These are phyloP conservation scores for Aegithalos caudatus DNA, from an alignment of 2,113 vertebrate species.

Conservation along the genomic window DNA sequence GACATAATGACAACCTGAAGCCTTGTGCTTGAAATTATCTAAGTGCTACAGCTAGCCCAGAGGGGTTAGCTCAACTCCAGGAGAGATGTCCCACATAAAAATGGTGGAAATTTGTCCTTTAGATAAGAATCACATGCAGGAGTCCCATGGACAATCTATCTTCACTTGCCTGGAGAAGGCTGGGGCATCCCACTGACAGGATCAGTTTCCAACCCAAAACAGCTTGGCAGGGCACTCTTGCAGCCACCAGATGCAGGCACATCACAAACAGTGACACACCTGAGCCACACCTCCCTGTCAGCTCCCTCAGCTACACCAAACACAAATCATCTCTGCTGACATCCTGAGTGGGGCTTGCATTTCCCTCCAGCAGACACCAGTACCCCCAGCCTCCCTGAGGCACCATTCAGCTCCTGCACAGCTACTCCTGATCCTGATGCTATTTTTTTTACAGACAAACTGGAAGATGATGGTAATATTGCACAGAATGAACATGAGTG, in stretches of 20 bases:
- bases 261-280: accelerated
- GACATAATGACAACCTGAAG: background rate
- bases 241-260: background rate
- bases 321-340: background rate
- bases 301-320: background rate
- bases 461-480: background rate
- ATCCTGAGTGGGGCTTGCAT: background rate
- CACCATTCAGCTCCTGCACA: background rate
- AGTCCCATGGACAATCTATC: background rate
- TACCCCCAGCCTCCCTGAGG: background rate
- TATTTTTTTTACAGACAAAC: background rate
- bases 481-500: background rate
- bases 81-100: background rate
- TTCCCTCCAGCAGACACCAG: background rate
- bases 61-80: background rate
- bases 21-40: background rate
- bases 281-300: background rate
- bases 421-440: background rate
- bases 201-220: background rate
- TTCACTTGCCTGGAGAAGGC: background rate
- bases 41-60: background rate
- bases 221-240: background rate
- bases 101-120: background rate
- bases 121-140: background rate
- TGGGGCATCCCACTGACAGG: background rate